Base-by-base conservation (phyloP, 2,113 vertebrate species). In the Ia io region DNA sequence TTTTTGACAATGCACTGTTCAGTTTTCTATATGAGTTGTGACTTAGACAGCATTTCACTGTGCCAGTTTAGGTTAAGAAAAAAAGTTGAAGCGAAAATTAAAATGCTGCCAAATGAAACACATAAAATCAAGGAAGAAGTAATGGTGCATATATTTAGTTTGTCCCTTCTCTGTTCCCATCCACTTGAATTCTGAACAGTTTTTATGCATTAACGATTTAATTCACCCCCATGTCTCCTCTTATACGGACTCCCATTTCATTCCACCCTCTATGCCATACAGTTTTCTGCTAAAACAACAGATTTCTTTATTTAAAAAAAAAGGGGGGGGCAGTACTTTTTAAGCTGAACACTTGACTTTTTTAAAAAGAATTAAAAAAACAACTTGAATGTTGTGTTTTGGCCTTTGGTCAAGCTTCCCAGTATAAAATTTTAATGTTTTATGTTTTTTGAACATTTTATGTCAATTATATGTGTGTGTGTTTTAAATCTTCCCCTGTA, bases 1-100 rank as follows among this genome's bases (percentile, higher is more conserved):
- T 84, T 80, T 92, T 93, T 97, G 77, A 98, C 97, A 97, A 98
- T 95, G 95, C 94, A 79, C 84, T 20, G 94, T 86, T 95, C 96
- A 96, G 97, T 94, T 90, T 94, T 83, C 78, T 80, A 20, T 37
- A 17, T n/a, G 42, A 94, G 88, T 61, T 95, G 95, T 49, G 86
- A 91, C 90, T 95, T 85, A 77, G 51, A 80, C 63, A 93, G 74
- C 86, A 88, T 90, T 91, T 95, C 91, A 77, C 93, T 84, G 93
- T 90, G 83, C 53, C 86, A 94, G 80, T 32, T 69, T 56, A 70
- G 53, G 65, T 94, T 71, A 73, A 85, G 71, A 18, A 88, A 93
- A 95, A 65, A 69, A 37, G 0, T 30, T 18, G 30, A 73, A 37
- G 53, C 40, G 63, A 93, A 86, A 90, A 71, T 47, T 76, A 20